Percentiles rank a stretch among this genome's conserved stretches.
Evolutionary conservation across 2,888 invertebrate species (phyloP).

Genomic region (Nemotelus pantherinus): DNA sequence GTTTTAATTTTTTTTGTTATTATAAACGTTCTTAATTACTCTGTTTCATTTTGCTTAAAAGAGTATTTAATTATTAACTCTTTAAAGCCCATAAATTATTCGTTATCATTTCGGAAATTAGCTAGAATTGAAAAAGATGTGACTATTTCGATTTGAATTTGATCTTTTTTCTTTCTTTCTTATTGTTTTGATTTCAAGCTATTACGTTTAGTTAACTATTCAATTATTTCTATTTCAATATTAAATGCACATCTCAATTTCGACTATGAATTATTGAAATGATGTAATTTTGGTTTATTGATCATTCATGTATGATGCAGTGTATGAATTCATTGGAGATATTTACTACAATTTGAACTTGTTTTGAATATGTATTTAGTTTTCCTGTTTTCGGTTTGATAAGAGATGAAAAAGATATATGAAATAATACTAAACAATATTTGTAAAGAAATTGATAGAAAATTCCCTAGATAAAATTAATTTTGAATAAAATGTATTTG

Average conservation of each 20-base stretch:
- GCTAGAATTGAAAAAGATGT: not conserved
- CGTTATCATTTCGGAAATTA: not conserved
- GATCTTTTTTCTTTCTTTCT: not conserved
- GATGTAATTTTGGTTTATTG: too few relatives aligned
- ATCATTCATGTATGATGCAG: too few relatives aligned
- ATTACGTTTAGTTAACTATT: slow-evolving; percentile 24
- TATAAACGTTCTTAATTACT: too few relatives aligned
- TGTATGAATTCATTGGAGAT: not conserved
- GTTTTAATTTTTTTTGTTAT: not conserved
- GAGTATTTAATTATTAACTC: not conserved
- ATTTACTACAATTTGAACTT: not conserved
- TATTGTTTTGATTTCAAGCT: slow-evolving; percentile 15
- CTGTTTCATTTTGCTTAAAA: too few relatives aligned
- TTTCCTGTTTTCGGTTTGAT: not conserved
- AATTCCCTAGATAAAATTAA: too few relatives aligned
- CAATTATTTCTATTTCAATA: not conserved
- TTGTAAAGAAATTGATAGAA: too few relatives aligned
- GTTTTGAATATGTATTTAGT: not conserved
- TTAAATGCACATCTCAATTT: not conserved
- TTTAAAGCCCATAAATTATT: not conserved
- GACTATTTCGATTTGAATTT: slow-evolving; percentile 11
- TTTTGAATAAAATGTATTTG: too few relatives aligned
- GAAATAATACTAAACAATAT: not conserved
- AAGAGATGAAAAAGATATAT: not conserved
- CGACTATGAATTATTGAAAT: too few relatives aligned